These are phyloP conservation scores for Epistrophe eligans DNA, from an alignment of 2,888 invertebrate species.

Conservation along the genomic window DNA sequence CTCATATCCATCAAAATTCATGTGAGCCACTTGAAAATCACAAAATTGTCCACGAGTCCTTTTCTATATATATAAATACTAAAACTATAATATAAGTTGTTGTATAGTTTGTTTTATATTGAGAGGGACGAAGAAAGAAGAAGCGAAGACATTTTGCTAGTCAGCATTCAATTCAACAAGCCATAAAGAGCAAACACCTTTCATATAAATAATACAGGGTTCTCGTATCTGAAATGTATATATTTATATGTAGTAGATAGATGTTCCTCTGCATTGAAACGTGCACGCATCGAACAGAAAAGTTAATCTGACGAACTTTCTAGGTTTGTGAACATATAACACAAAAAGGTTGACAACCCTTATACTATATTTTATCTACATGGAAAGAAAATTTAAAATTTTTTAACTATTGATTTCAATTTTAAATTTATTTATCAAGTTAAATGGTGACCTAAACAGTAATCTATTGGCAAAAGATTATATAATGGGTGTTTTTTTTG, in stretches of 20 bases:
- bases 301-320: slow-evolving; percentile 51
- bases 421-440: neutral
- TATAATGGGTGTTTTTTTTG: no score
- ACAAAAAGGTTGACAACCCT: slow-evolving; percentile 55
- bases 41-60: slow-evolving; percentile 41
- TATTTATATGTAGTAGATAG: no score
- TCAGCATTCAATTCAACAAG: slow-evolving; percentile 51
- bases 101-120: neutral
- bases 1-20: slow-evolving; percentile 63
- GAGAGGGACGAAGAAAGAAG: neutral
- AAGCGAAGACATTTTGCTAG: slow-evolving; percentile 38
- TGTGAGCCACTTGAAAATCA: slow-evolving; percentile 52
- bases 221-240: neutral
- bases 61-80: neutral
- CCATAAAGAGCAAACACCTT: slow-evolving; percentile 60
- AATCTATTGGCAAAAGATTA: no score
- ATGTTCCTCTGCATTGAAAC: slow-evolving; percentile 34
- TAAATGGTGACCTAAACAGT: no score
- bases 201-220: neutral
- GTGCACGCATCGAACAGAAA: slow-evolving; percentile 52
- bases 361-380: slow-evolving; percentile 31
- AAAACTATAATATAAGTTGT: neutral
- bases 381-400: slow-evolving; percentile 5
- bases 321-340: slow-evolving; percentile 9
- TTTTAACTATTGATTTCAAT: neutral